Evolutionary conservation across 2,113 vertebrate species (phyloP).

Genomic region (Hypocryptadius cinnamomeus): DNA sequence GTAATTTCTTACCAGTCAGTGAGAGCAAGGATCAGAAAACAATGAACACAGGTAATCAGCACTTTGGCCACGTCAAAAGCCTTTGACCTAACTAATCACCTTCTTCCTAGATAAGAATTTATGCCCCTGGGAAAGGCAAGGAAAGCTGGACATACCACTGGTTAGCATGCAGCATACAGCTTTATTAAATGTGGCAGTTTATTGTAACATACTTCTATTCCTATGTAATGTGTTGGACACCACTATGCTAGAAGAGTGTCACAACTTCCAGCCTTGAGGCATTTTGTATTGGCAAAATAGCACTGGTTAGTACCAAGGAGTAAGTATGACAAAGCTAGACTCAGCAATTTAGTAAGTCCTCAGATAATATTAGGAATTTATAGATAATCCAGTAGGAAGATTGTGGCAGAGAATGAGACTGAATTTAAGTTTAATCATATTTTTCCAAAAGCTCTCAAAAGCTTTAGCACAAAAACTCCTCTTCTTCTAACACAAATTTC

Average conservation of each 20-base stretch:
- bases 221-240: neutral
- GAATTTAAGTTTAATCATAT: neutral
- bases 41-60: neutral
- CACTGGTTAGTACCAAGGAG: neutral
- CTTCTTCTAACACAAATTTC: neutral
- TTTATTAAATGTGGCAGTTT: neutral
- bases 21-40: neutral
- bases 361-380: neutral
- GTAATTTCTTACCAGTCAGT: neutral
- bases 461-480: neutral
- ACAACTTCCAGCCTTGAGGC: neutral
- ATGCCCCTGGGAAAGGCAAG: neutral
- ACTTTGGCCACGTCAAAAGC: neutral
- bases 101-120: neutral
- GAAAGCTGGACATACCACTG: neutral
- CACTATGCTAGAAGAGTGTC: neutral
- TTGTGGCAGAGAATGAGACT: neutral
- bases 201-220: neutral
- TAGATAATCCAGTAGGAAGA: neutral
- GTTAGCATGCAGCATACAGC: neutral
- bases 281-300: neutral
- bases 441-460: neutral
- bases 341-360: neutral
- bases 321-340: neutral
- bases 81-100: neutral